These are phyloP conservation scores for Odobenus rosmarus DNA, from an alignment of 2,113 vertebrate species.

Conservation along the genomic window DNA sequence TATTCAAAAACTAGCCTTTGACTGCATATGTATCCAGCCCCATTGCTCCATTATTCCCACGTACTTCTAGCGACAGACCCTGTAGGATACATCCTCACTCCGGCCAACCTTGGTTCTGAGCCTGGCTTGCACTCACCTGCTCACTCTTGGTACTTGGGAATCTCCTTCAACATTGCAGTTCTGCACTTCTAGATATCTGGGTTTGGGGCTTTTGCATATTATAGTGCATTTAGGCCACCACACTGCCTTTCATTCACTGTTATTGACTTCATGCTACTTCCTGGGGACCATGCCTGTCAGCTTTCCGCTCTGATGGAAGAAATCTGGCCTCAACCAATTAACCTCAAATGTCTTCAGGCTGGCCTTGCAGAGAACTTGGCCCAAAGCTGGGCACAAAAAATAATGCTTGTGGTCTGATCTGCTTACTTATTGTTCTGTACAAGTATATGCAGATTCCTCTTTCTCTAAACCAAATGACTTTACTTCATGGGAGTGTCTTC, in stretches of 20 bases:
- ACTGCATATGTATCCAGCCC: fast-evolving
- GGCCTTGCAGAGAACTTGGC: neutral
- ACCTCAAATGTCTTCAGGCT: neutral
- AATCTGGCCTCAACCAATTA: neutral
- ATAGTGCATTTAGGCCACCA: fast-evolving
- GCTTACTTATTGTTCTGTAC: neutral
- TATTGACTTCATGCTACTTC: neutral
- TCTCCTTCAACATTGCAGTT: neutral
- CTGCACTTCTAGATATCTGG: neutral
- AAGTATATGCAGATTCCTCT: neutral
- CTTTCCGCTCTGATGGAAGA: neutral
- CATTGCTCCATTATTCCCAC: fast-evolving
- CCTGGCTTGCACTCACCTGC: neutral
- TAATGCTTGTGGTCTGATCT: neutral
- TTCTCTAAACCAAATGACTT: neutral
- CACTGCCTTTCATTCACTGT: neutral
- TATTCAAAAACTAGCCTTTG: neutral
- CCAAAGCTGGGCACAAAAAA: neutral
- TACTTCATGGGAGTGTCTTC: neutral
- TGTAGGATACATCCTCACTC: fast-evolving
- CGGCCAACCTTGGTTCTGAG: fast-evolving
- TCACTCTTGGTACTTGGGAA: neutral
- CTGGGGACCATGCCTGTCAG: fast-evolving
- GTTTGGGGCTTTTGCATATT: neutral
- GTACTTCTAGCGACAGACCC: fast-evolving